Conservation (phyloP, 1,140 invertebrate genomes). For the Olivierus martensii region DNA sequence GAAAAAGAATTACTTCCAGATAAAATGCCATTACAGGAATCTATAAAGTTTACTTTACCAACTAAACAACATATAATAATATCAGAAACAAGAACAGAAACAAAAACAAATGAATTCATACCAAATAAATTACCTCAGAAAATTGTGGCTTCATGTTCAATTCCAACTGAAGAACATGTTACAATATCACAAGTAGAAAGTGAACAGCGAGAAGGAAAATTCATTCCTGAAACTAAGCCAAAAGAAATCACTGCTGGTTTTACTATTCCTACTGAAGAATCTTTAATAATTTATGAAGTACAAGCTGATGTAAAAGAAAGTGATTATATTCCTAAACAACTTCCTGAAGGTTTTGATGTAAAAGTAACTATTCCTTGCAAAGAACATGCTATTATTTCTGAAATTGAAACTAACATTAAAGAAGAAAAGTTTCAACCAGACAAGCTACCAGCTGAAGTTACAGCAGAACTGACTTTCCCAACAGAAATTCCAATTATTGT, state of each 20-base stretch:
- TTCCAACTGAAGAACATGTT: slow-evolving; percentile 13
- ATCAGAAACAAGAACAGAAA: slow-evolving; percentile 5
- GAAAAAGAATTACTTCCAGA: slow-evolving; percentile 14
- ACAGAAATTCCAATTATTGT: slow-evolving; percentile 16
- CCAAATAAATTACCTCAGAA: slow-evolving; percentile 7
- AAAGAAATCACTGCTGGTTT: slow-evolving; percentile 1
- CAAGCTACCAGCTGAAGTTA: slow-evolving; percentile 1
- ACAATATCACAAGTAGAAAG: slow-evolving; percentile 10
- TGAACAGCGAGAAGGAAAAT: slow-evolving; percentile 7
- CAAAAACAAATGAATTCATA: slow-evolving; percentile 9
- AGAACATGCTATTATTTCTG: slow-evolving; percentile 15
- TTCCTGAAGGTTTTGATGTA: slow-evolving; percentile 6
- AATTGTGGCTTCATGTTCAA: slow-evolving; percentile 7
- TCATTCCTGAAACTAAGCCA: slow-evolving; percentile 5
- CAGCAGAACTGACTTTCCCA: slow-evolving; percentile 5
- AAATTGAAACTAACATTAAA: slow-evolving; percentile 14
- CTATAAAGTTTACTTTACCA: slow-evolving; percentile 6
- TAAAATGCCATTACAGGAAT: slow-evolving; percentile 5
- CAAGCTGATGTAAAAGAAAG: slow-evolving; percentile 15
- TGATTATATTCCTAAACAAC: slow-evolving; percentile 2
- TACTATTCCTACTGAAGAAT: slow-evolving; percentile 11
- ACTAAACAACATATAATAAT: slow-evolving; percentile 7
- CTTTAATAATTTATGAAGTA: slow-evolving; percentile 7
- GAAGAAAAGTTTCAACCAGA: slow-evolving; percentile 12
- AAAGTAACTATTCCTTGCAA: slow-evolving; percentile 6